Base-by-base conservation (phyloP, 30 jellyfish, hydroid and myxozoan genomes). In the Chironex yamaguchii region DNA sequence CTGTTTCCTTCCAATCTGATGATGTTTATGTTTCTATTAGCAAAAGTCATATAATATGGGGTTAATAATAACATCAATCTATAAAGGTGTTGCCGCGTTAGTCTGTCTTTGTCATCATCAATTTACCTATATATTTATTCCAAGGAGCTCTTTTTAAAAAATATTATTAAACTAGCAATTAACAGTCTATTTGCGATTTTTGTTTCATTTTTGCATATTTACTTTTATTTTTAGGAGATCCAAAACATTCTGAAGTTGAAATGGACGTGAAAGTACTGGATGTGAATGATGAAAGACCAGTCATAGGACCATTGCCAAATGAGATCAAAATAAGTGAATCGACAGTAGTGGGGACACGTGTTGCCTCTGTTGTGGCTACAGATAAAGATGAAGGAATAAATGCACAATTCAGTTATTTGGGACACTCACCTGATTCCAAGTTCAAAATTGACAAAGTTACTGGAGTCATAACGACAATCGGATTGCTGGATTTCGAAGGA, bases 221-320 rank as follows among this genome's bases (percentile, higher is more conserved):
- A 12, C 11, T 3, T 71, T 76, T 11, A 0, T 51, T 34, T 34
- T 26, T 9, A 86, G 96, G 96, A 12, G 90, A 74, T 11, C 90
- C 96, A 48, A 86, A 75, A 62, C 36, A 29, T 49, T 42, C 96
- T 0, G 84, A 58, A 20, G 86, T 86, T 2, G 90, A 86, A 50
- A 88, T 86, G 3, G 96, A 65, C 24, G 79, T 88, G 33, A 75
- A 67, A 34, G 96, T 88, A 1, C 52, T 34, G 1, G 96, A 88
- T 34, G 79, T 73, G 1, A 94, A 94, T 42, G 99, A 94, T 69
- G 85, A 89, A 35, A 76, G 72, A 24, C 99, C 99, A 3, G 31
- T 31, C 14, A 64, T 94, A 35, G 81, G 66, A 12, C 67, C 27
- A 28, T 34, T 63, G 4, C 88, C 89, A 2, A 29, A 69, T 26